These are phyloP conservation scores for Drosophila sechellia DNA, from an alignment of 1,140 invertebrate species.

Conservation along the genomic window DNA sequence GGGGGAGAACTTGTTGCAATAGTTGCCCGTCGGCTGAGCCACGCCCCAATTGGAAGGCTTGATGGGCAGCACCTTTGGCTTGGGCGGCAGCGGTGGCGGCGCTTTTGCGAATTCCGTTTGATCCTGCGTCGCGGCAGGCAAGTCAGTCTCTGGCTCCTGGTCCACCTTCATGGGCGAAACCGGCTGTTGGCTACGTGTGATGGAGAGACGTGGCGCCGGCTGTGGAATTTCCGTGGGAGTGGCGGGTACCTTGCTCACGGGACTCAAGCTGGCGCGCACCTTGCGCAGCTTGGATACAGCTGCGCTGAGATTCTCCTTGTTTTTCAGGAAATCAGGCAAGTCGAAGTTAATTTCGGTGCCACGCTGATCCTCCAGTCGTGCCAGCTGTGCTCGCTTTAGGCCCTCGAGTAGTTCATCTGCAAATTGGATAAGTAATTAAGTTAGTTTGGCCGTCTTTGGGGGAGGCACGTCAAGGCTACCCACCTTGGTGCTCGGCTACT, in stretches of 20 bases:
- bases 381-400: slow-evolving; percentile 90
- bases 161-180: slow-evolving; percentile 77
- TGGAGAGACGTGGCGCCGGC: slow-evolving; percentile 78
- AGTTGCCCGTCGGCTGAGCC: slow-evolving; percentile 47
- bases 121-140: slow-evolving; percentile 33
- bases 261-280: slow-evolving; percentile 69
- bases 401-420: slow-evolving; percentile 89
- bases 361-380: slow-evolving; percentile 91
- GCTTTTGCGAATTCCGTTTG: slow-evolving; percentile 70
- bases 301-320: slow-evolving; percentile 84
- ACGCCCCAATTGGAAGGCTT: slow-evolving; percentile 86
- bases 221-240: slow-evolving; percentile 62
- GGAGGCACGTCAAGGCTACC: slow-evolving; percentile 9
- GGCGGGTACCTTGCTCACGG: slow-evolving; percentile 52
- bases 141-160: slow-evolving; percentile 54
- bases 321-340: slow-evolving; percentile 91
- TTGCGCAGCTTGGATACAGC: slow-evolving; percentile 74
- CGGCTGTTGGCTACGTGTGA: slow-evolving; percentile 56
- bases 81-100: slow-evolving; percentile 86
- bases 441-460: neutral
- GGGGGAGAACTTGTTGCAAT: slow-evolving; percentile 71
- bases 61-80: slow-evolving; percentile 86
- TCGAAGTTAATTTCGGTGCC: slow-evolving; percentile 93
- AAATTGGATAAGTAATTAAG: neutral
- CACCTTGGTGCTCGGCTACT: slow-evolving; percentile 89